Evolutionary conservation across 2,113 vertebrate genomes (phyloP).

Genomic region (Hirundichthys speculiger): DNA sequence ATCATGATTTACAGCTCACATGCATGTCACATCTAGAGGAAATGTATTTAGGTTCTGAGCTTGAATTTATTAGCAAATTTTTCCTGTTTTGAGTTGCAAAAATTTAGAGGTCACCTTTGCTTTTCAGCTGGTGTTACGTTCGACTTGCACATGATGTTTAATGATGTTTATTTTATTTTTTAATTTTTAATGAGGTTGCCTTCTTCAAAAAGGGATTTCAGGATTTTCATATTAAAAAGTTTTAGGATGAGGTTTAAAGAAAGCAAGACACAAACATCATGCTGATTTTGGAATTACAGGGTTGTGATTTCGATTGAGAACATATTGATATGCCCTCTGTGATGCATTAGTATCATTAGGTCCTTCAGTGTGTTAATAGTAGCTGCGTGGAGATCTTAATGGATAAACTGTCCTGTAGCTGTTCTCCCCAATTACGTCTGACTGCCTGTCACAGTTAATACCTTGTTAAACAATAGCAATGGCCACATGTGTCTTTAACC

Average conservation of each 20-base stretch:
- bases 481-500: slow-evolving; percentile 1
- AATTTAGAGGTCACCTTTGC: not conserved
- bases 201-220: not conserved
- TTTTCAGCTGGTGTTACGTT: not conserved
- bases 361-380: not conserved
- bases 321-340: no score
- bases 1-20: slow-evolving; percentile 3
- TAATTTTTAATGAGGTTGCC: not conserved
- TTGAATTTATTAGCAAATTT: slow-evolving; percentile 7
- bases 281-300: not conserved
- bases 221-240: not conserved
- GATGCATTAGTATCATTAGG: no score
- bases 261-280: not conserved
- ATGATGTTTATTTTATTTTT: not conserved
- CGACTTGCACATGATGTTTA: not conserved
- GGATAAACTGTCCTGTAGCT: not conserved
- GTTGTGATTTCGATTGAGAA: no score
- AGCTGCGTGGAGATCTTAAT: not conserved
- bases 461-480: no score
- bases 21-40: not conserved
- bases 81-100: not conserved
- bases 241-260: not conserved
- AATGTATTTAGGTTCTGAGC: slow-evolving; percentile 6
- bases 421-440: no score
- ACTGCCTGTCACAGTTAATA: no score